These are phyloP conservation scores for Anoplopoma fimbria DNA, from an alignment of 2,113 vertebrate genomes.

Conservation along the genomic window DNA sequence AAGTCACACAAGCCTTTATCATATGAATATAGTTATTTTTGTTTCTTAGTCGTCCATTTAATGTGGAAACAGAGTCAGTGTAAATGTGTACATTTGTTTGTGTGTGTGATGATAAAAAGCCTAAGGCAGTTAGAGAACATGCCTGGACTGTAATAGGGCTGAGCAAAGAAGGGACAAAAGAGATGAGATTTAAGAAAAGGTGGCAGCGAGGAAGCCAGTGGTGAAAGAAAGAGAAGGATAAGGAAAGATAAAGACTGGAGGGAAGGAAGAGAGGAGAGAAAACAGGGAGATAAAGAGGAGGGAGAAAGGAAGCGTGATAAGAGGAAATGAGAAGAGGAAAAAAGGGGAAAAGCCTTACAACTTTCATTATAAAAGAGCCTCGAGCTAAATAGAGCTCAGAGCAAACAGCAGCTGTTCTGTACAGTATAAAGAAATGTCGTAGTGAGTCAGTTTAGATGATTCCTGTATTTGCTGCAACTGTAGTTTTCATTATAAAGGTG, in stretches of 20 bases:
- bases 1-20: neutral
- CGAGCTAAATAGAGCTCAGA: slow-evolving; percentile 1
- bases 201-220: neutral
- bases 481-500: neutral
- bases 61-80: neutral
- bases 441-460: neutral
- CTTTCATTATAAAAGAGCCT: slow-evolving; percentile 40
- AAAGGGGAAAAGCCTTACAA: slow-evolving; percentile 6
- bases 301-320: neutral
- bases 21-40: neutral
- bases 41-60: neutral
- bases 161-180: slow-evolving; percentile 25
- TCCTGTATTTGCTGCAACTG: neutral
- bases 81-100: neutral
- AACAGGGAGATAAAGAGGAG: neutral
- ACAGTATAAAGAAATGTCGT: neutral
- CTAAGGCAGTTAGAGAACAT: slow-evolving; percentile 22
- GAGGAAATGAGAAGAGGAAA: neutral
- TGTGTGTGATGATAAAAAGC: slow-evolving; percentile 29
- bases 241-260: neutral
- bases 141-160: slow-evolving; percentile 31
- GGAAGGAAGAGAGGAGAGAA: neutral
- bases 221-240: slow-evolving; percentile 4
- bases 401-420: neutral
- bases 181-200: slow-evolving; percentile 32